phyloP scores from a whole-genome alignment of 2,113 vertebrate genomes.

The Prionailurus bengalensis region DNA sequence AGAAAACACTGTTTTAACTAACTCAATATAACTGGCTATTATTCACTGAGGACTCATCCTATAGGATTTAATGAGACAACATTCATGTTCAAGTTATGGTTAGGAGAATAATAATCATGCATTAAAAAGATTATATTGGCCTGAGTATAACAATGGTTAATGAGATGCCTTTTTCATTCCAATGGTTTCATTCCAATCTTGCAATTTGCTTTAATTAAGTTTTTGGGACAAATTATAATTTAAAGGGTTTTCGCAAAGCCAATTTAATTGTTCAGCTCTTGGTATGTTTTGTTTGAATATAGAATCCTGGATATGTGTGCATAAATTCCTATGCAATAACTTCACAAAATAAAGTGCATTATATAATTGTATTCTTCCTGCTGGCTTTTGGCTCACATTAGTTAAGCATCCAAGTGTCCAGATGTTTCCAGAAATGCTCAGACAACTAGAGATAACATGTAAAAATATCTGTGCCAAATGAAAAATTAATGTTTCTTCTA shows the following conservation, averaged over 20 bases:
- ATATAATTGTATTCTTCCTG: slow-evolving; percentile 34
- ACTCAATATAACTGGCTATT: slow-evolving; percentile 15
- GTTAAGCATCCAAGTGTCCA: slow-evolving; percentile 49
- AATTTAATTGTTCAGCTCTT: slow-evolving; percentile 58
- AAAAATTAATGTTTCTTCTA: slow-evolving; percentile 49
- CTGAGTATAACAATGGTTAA: slow-evolving; percentile 65
- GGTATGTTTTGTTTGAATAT: slow-evolving; percentile 14
- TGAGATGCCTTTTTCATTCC: slow-evolving; percentile 65
- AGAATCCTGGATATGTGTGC: slow-evolving; percentile 3
- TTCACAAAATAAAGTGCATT: slow-evolving; percentile 3
- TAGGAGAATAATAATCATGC: slow-evolving; percentile 67
- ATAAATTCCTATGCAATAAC: slow-evolving; percentile 43
- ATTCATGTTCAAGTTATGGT: slow-evolving; percentile 61
- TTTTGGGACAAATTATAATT: slow-evolving; percentile 74
- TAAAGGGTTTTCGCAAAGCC: slow-evolving; percentile 59
- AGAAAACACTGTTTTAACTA: slow-evolving; percentile 58
- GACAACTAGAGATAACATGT: slow-evolving; percentile 51
- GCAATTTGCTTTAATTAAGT: slow-evolving; percentile 73
- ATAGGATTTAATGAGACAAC: slow-evolving; percentile 60
- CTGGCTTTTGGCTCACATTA: slow-evolving; percentile 42
- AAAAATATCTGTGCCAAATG: slow-evolving; percentile 22
- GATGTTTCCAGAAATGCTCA: slow-evolving; percentile 64
- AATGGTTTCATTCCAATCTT: slow-evolving; percentile 63
- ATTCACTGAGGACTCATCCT: slow-evolving; percentile 33
- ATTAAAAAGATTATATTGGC: slow-evolving; percentile 71